Conservation (phyloP, 2,113 vertebrate genomes). For the Brachionichthys hirsutus region DNA sequence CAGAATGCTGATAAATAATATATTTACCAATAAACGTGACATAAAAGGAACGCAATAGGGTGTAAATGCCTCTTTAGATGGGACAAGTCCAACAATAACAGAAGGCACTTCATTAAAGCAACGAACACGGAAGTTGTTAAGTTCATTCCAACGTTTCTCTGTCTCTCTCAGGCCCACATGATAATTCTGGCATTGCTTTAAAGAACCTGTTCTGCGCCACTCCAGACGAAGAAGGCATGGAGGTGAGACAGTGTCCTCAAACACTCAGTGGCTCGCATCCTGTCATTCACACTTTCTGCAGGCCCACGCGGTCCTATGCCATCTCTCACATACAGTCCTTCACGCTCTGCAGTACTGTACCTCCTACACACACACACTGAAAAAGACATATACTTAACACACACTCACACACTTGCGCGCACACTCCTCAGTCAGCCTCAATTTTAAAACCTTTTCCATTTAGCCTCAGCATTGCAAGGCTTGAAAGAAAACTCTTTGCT, state of each 20-base stretch:
- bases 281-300: constrained; percentile 42
- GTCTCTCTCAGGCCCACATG: constrained; percentile 71
- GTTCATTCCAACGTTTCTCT: background rate
- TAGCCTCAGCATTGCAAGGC: constrained; percentile 24
- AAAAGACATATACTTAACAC: constrained; percentile 18
- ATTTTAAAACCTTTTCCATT: constrained; percentile 30
- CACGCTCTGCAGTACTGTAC: constrained; percentile 52
- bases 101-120: no score
- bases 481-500: constrained; percentile 10
- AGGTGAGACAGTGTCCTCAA: constrained; percentile 78
- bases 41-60: no score
- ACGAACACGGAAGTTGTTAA: no score
- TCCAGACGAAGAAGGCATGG: constrained; percentile 70
- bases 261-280: constrained; percentile 30
- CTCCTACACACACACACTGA: constrained; percentile 30
- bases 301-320: constrained; percentile 45
- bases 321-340: constrained; percentile 63
- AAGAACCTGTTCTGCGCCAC: constrained; percentile 91
- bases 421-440: constrained; percentile 9
- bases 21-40: no score
- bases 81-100: no score
- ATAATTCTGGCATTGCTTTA: constrained; percentile 81
- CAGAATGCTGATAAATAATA: no score
- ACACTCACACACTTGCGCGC: background rate
- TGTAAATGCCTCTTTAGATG: no score